phyloP scores from a whole-genome alignment of 2,888 invertebrate species.

The Drosophila aldrichi region DNA sequence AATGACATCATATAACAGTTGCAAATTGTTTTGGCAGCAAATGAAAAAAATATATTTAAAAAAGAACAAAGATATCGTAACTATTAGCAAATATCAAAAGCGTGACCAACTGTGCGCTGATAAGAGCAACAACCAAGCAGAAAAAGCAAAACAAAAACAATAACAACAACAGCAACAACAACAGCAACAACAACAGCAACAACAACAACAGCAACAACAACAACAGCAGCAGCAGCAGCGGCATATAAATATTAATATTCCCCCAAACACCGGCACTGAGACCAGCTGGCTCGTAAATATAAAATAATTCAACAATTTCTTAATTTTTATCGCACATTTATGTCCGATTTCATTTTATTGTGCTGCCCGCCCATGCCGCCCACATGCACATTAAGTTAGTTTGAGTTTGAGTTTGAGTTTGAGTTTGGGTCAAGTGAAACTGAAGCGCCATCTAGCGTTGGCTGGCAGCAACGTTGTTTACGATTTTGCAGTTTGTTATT shows the following conservation, averaged over 20 bases:
- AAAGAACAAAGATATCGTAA: constrained; percentile 45
- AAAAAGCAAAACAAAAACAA: constrained; percentile 29
- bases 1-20: constrained; percentile 72
- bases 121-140: constrained; percentile 59
- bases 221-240: constrained; percentile 22
- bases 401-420: constrained; percentile 15
- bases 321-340: constrained; percentile 73
- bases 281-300: constrained; percentile 47
- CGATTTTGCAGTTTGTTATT: constrained; percentile 81
- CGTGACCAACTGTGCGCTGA: constrained; percentile 74
- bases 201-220: constrained; percentile 24
- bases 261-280: not conserved
- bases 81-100: constrained; percentile 73
- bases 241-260: constrained; percentile 57
- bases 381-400: constrained; percentile 20
- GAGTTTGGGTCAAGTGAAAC: constrained; percentile 62
- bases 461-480: constrained; percentile 58
- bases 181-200: constrained; percentile 31
- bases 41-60: constrained; percentile 49
- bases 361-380: constrained; percentile 13
- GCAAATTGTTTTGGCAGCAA: constrained; percentile 76
- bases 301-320: constrained; percentile 77
- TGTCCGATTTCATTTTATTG: constrained; percentile 57
- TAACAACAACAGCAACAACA: constrained; percentile 32
- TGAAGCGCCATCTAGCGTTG: constrained; percentile 74